phyloP scores from a whole-genome alignment of 2,888 invertebrate species.

The Harpalus rufipes region DNA sequence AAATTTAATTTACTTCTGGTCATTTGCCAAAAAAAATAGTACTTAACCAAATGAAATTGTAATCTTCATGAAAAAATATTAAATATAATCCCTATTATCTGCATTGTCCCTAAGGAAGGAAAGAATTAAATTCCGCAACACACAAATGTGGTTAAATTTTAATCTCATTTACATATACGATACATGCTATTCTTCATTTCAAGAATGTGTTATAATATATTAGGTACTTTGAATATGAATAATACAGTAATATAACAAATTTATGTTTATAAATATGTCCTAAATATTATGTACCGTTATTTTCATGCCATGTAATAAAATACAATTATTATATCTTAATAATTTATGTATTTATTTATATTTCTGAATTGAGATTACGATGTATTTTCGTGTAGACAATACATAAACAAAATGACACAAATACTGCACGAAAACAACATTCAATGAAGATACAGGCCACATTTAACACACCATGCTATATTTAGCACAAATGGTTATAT shows the following conservation, averaged over 20 bases:
- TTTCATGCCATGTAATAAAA: slow-evolving; percentile 1
- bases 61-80: slow-evolving; percentile 7
- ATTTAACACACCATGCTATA: slow-evolving; percentile 35
- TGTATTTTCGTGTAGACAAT: slow-evolving; percentile 6
- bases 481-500: slow-evolving; percentile 31
- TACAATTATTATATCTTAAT: neutral
- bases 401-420: neutral
- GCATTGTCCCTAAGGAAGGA: neutral
- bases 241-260: neutral
- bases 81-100: neutral
- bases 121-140: slow-evolving; percentile 6
- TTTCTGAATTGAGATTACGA: neutral
- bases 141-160: slow-evolving; percentile 11
- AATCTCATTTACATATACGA: slow-evolving; percentile 22
- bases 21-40: neutral
- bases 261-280: neutral
- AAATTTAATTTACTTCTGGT: too few species aligned
- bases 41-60: slow-evolving; percentile 8
- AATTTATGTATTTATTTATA: neutral
- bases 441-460: slow-evolving; percentile 3
- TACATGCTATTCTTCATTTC: neutral
- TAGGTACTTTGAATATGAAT: neutral
- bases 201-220: neutral
- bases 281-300: neutral
- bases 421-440: slow-evolving; percentile 19